Conservation (phyloP, 2,888 invertebrate genomes). For the Eupithecia abbreviata region DNA sequence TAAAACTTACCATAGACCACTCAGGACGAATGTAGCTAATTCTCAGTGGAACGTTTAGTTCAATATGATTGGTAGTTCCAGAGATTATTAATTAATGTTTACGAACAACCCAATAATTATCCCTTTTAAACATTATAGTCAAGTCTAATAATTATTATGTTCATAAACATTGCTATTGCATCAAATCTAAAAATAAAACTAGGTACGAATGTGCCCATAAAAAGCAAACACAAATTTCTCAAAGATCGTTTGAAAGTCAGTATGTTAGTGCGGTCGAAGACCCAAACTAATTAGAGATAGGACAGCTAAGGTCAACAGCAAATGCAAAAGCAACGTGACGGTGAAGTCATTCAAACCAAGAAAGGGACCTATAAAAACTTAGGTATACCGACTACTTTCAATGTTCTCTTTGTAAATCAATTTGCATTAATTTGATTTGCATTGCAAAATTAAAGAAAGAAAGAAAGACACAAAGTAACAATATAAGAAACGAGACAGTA, state of each 20-base stretch:
- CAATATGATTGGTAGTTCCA: no score
- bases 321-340: constrained; percentile 13
- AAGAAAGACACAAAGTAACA: neutral
- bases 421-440: neutral
- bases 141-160: neutral
- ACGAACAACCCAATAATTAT: neutral
- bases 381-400: neutral
- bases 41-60: no score
- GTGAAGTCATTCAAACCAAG: constrained; percentile 23
- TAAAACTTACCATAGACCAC: neutral
- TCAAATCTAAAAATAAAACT: constrained; percentile 39
- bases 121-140: neutral
- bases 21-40: no score
- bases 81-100: neutral
- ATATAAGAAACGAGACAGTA: neutral
- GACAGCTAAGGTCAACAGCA: constrained; percentile 63
- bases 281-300: constrained; percentile 69
- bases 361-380: neutral
- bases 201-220: constrained; percentile 51
- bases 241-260: constrained; percentile 77
- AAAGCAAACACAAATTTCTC: constrained; percentile 75
- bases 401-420: neutral
- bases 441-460: neutral
- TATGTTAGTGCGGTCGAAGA: constrained; percentile 69
- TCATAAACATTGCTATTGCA: constrained; percentile 25